Conservation (phyloP, 1,140 invertebrate species). For the Dinoponera quadriceps region DNA sequence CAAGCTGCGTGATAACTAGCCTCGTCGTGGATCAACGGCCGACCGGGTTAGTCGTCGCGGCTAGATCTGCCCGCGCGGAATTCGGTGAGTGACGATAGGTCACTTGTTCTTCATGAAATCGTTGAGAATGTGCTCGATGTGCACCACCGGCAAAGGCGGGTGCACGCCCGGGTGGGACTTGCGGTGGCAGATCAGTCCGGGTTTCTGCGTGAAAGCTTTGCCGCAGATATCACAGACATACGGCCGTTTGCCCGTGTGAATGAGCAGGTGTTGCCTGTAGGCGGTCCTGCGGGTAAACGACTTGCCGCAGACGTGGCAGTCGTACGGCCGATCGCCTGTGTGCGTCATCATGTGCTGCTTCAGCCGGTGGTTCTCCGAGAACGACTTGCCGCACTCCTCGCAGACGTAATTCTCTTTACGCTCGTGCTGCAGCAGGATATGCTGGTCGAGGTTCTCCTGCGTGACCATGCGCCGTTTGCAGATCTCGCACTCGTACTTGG, state of each 20-base stretch:
- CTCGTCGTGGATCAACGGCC: too few relatives aligned
- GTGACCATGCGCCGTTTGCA: slow-evolving; percentile 78
- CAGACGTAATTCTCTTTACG: slow-evolving; percentile 85
- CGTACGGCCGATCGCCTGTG: slow-evolving; percentile 90
- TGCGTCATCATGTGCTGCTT: slow-evolving; percentile 89
- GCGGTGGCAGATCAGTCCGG: slow-evolving; percentile 81
- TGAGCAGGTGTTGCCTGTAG: slow-evolving; percentile 88
- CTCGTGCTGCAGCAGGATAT: slow-evolving; percentile 78
- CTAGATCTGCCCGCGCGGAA: too few relatives aligned
- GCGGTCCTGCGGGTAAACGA: slow-evolving; percentile 88
- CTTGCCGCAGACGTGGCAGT: slow-evolving; percentile 91
- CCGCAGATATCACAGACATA: slow-evolving; percentile 84
- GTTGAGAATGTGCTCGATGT: slow-evolving; percentile 78
- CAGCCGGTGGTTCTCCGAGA: slow-evolving; percentile 80
- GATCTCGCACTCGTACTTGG: slow-evolving; percentile 80
- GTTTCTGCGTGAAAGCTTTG: slow-evolving; percentile 83
- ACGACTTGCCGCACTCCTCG: slow-evolving; percentile 92
- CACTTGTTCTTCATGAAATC: slow-evolving; percentile 79
- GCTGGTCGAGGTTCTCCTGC: slow-evolving; percentile 79
- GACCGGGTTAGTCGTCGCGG: too few relatives aligned
- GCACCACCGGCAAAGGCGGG: slow-evolving; percentile 80
- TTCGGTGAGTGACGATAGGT: too few relatives aligned
- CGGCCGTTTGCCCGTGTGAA: slow-evolving; percentile 90
- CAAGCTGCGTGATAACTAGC: too few relatives aligned
- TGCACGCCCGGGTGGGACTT: slow-evolving; percentile 80